Conservation (phyloP, 2,797 vertebrate genomes). For the Champsocephalus gunnari region DNA sequence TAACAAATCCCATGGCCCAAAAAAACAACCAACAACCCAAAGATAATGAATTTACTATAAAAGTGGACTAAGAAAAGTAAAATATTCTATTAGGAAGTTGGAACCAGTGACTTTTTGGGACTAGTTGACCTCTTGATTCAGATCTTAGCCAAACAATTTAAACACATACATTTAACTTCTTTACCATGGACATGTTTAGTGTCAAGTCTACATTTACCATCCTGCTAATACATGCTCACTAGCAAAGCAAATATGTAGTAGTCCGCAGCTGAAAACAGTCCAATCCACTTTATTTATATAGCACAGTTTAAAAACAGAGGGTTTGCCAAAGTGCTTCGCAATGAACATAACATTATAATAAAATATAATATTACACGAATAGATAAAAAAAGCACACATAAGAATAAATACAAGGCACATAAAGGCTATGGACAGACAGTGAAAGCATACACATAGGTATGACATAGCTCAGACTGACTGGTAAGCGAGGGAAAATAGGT, state of each 20-base stretch:
- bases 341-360: too few species aligned
- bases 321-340: too few species aligned
- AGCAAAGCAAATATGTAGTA: neutral
- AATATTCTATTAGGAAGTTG: neutral
- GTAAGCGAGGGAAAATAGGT: too few species aligned
- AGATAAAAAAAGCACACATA: too few species aligned
- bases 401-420: too few species aligned
- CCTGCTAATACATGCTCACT: neutral
- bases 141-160: neutral
- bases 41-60: neutral
- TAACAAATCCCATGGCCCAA: neutral
- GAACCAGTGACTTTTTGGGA: neutral
- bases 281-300: too few species aligned
- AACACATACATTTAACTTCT: slow-evolving; percentile 17
- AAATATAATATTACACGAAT: too few species aligned
- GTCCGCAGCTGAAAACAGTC: slow-evolving; percentile 1
- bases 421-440: too few species aligned
- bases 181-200: neutral
- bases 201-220: neutral
- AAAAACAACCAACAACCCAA: neutral
- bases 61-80: neutral
- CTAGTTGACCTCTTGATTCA: neutral
- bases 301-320: too few species aligned
- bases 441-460: too few species aligned
- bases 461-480: too few species aligned